phyloP scores from a whole-genome alignment of 2,888 invertebrate species.

The Hydropsyche betteni region DNA sequence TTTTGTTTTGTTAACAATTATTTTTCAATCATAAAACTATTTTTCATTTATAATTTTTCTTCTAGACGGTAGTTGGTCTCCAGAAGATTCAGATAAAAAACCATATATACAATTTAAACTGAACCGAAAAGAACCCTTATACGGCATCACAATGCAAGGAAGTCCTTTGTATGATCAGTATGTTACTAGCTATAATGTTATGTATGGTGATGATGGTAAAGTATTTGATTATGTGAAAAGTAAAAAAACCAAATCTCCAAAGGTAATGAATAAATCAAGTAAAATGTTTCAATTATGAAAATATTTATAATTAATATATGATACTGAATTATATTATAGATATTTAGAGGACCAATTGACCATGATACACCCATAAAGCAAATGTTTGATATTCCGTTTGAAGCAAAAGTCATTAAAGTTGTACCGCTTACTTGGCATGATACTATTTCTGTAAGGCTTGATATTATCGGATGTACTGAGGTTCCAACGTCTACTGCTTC shows the following conservation, averaged over 20 bases:
- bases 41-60: not conserved
- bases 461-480: conserved; percentile 76
- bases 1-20: conserved; percentile 2
- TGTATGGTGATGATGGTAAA: conserved; percentile 74
- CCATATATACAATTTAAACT: conserved; percentile 79
- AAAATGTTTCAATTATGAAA: not conserved
- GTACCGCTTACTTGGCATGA: conserved; percentile 80
- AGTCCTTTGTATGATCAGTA: conserved; percentile 74
- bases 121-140: conserved; percentile 72
- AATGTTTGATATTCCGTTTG: conserved; percentile 76
- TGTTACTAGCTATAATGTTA: conserved; percentile 79
- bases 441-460: conserved; percentile 71
- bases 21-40: not conserved
- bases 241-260: not conserved
- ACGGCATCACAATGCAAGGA: conserved; percentile 79
- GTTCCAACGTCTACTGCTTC: no score
- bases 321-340: conserved; percentile 56
- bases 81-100: conserved; percentile 66
- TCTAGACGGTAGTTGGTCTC: conserved; percentile 74
- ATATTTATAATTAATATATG: no score
- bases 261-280: not conserved
- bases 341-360: conserved; percentile 79
- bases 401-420: conserved; percentile 77
- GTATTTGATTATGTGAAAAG: conserved; percentile 69
- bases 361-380: conserved; percentile 68